Evolutionary conservation across 1,140 invertebrate species (phyloP), one percentile per base, ranked within the genome.

Genomic region (Drosophila ambigua): DNA sequence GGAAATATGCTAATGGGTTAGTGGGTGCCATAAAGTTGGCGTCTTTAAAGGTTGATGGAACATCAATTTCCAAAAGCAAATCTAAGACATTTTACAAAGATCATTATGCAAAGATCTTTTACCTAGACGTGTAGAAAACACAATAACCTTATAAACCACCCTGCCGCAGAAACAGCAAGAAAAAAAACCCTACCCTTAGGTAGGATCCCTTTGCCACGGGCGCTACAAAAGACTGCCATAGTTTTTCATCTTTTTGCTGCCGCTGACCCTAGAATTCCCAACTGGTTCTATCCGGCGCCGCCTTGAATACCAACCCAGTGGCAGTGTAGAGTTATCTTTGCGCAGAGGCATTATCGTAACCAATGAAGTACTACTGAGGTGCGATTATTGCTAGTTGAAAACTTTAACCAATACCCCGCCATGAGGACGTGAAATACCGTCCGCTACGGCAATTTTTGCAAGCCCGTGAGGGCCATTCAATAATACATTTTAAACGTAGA

Each of bases 381-480:
- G 90, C 89, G 90, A 91, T 90, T 91, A 91, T 91, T 91, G 90
- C 90, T 91, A 91, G 90, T 91, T 91, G 90, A 91, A 91, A 91
- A 91, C 90, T 91, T 90, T 91, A 95, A 96, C 96, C 96, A 97
- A 98, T 97, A 97, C 96, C 96, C 96, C 96, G 96, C 96, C 96
- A 94, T 94, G 95, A 94, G 95, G 95, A 95, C 95, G 96, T 97
- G 96, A 96, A 97, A 97, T 95, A 97, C 94, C 96, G 95, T 95
- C 95, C 95, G 94, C 95, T 95, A 95, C 93, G 96, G 95, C 96
- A 97, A 97, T 97, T 97, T 96, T 96, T 85, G 94, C 83, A 93
- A 93, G 94, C 93, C 94, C 92, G 93, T 92, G 87, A 92, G 93
- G 93, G 92, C 88, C 50, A 72, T 41, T 77, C 15, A 43, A 49